Conservation (phyloP, 2,113 vertebrate species). For the Grammomys surdaster region DNA sequence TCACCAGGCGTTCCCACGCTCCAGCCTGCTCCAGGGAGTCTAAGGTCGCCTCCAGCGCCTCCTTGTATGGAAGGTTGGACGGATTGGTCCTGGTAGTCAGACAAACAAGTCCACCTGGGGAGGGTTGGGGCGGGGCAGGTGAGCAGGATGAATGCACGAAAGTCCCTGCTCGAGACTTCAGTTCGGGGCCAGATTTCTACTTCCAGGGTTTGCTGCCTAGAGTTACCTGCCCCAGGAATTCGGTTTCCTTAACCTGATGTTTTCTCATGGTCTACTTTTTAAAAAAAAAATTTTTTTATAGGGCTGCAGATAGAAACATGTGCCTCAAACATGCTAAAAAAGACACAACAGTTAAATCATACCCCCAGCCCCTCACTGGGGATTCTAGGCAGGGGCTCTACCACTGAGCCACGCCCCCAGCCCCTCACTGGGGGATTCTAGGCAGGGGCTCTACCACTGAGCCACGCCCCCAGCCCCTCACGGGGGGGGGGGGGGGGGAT, state of each 20-base stretch:
- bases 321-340: neutral
- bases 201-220: neutral
- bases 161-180: neutral
- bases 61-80: conserved; percentile 90
- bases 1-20: conserved; percentile 86
- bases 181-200: neutral
- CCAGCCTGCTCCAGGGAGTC: conserved; percentile 86
- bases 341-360: neutral
- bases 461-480: neutral
- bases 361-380: neutral
- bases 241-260: neutral
- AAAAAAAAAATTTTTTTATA: neutral
- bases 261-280: neutral
- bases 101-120: conserved; percentile 92
- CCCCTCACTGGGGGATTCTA: neutral
- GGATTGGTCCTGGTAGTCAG: conserved; percentile 92
- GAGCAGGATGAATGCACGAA: neutral
- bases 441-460: neutral
- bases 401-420: neutral
- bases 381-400: neutral
- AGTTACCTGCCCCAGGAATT: neutral
- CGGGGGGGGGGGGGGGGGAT: neutral
- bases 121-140: accelerated
- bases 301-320: neutral
- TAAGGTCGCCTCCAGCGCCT: conserved; percentile 85